A percentile compares a stretch with the other conserved stretches of the same genome.
phyloP scores from a whole-genome alignment of 2,797 vertebrate genomes.

The Sebastes steindachneri region DNA sequence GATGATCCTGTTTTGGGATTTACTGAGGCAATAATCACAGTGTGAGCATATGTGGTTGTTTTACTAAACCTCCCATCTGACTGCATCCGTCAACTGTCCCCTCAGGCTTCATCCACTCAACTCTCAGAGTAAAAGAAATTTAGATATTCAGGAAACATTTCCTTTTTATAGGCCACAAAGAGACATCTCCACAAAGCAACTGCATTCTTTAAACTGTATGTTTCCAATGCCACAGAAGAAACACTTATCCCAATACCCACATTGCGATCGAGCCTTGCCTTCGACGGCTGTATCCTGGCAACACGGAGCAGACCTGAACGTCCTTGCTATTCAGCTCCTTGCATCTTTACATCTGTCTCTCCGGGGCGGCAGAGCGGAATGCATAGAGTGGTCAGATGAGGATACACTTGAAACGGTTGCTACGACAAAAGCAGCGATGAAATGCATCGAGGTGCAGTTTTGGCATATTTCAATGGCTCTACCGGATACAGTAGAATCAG shows the following conservation, averaged over 20 bases:
- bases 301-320: slow-evolving; percentile 76
- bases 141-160: not conserved
- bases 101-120: slow-evolving; percentile 16
- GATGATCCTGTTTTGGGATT: slow-evolving; percentile 69
- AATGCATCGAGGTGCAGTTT: slow-evolving; percentile 2
- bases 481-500: not conserved
- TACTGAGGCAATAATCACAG: slow-evolving; percentile 39
- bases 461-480: not conserved
- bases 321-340: slow-evolving; percentile 73
- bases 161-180: not conserved
- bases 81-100: slow-evolving; percentile 32
- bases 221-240: slow-evolving; percentile 48
- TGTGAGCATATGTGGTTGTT: slow-evolving; percentile 32
- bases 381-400: slow-evolving; percentile 68
- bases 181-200: slow-evolving; percentile 19
- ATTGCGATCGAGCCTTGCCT: slow-evolving; percentile 62
- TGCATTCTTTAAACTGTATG: slow-evolving; percentile 35
- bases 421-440: slow-evolving; percentile 48
- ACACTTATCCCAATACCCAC: slow-evolving; percentile 56
- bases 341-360: slow-evolving; percentile 76
- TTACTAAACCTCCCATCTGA: slow-evolving; percentile 41
- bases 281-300: slow-evolving; percentile 80
- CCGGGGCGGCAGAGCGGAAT: slow-evolving; percentile 48
- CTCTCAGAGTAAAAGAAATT: slow-evolving; percentile 16
- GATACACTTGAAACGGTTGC: slow-evolving; percentile 69